Base-by-base conservation (phyloP, 2,797 vertebrate species). In the Myotis planiceps region DNA sequence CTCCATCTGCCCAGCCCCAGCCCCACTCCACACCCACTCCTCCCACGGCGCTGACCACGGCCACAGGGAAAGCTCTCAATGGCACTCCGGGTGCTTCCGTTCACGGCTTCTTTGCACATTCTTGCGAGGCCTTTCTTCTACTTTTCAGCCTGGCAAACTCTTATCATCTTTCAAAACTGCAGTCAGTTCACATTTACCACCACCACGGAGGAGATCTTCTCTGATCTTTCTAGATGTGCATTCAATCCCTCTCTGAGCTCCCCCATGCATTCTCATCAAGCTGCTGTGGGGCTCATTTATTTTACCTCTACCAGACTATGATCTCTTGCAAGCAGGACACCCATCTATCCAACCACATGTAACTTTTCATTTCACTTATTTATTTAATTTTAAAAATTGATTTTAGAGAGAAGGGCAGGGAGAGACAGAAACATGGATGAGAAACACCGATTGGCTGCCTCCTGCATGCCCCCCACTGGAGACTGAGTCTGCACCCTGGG, bases 171-270 rank as follows among this genome's bases (percentile, higher is more conserved):
- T 82, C 32, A 83, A 90, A 84, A 87, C 2, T 6, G 27, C 94
- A 79, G 15, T 47, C 65, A 65, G 32, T 81, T 96, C 87, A 79
- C 58, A 95, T 84, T 21, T 69, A 32, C 81, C 76, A 53, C 80
- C 68, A 25, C 27, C 27, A 51, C 2, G 55, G 72, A 87, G 53
- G 72, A 88, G 49, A 29, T 58, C 76, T 86, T 66, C 63, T 32
- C 85, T 55, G 53, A 69, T 34, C 83, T 68, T 92, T 81, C 74
- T 65, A 87, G 69, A 78, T 55, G 34, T 2, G 34, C 42, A 60
- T n/a, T 83, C 10, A 19, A 14, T 51, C 71, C 10, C 10, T 9
- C 15, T 65, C 39, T 19, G 5, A 53, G 5, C 21, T 79, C 8
- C 72, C 58, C 60, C 10, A 32, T 9, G 42, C 34, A 13, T 10